These are phyloP conservation scores for Elaphurus davidianus DNA, from an alignment of 2,113 vertebrate species.

Conservation along the genomic window DNA sequence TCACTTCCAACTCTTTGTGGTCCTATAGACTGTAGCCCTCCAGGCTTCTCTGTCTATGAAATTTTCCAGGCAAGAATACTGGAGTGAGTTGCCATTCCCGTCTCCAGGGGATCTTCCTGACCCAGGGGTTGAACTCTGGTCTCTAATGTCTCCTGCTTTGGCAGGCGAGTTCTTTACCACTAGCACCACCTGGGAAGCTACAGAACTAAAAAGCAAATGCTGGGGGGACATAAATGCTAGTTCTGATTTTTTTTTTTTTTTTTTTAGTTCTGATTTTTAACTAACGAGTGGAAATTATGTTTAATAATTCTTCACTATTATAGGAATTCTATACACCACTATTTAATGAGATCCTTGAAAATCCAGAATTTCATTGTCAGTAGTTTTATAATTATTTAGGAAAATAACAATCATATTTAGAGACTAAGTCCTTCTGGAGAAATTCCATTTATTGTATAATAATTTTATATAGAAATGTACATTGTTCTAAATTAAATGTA, in stretches of 20 bases:
- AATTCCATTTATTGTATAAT: background rate
- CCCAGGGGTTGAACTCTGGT: background rate
- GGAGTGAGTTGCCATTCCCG: background rate
- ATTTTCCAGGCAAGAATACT: background rate
- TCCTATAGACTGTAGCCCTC: background rate
- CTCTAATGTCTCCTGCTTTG: background rate
- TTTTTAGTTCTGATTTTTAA: background rate
- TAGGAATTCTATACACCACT: background rate
- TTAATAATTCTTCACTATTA: constrained; percentile 12
- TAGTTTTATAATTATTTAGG: background rate
- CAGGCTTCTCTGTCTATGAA: background rate
- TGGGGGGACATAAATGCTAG: background rate
- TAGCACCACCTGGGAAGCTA: background rate
- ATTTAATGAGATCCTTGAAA: constrained; percentile 1
- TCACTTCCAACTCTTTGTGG: background rate
- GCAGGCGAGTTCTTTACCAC: background rate
- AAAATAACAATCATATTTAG: background rate
- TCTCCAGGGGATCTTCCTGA: background rate
- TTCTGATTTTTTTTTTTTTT: background rate
- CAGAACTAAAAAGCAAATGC: background rate
- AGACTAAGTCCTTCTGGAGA: background rate
- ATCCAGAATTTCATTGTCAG: background rate
- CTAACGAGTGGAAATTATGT: background rate
- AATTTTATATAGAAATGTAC: background rate
- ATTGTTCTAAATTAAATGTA: background rate